Percentiles rank a stretch among this genome's conserved stretches.
Evolutionary conservation across 2,797 vertebrate species (phyloP).

Genomic region (Cryptoblepharus egeriae): DNA sequence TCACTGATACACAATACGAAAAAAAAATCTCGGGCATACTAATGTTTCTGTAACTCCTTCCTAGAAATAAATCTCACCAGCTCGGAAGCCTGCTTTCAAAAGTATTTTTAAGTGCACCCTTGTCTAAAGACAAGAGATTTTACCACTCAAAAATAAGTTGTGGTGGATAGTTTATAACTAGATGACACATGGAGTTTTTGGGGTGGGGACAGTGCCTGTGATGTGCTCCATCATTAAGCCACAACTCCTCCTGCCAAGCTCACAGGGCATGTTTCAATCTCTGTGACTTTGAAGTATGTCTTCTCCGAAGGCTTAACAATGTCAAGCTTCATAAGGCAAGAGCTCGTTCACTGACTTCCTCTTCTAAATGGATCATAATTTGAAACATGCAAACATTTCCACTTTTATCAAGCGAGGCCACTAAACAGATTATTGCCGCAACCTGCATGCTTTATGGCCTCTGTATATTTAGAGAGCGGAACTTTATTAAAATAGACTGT

Average conservation of each 20-base stretch:
- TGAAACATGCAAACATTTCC: slow-evolving; percentile 84
- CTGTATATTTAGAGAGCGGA: slow-evolving; percentile 76
- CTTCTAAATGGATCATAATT: slow-evolving; percentile 83
- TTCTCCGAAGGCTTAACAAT: slow-evolving; percentile 79
- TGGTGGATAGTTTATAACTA: slow-evolving; percentile 23
- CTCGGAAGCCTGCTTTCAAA: no score
- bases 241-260: slow-evolving; percentile 48
- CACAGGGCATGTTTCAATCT: slow-evolving; percentile 71
- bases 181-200: not conserved
- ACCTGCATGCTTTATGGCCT: slow-evolving; percentile 81
- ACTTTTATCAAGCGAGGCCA: slow-evolving; percentile 81
- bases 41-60: no score
- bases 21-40: no score
- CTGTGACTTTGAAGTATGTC: slow-evolving; percentile 75
- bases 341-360: slow-evolving; percentile 79
- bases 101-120: no score
- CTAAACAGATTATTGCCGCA: slow-evolving; percentile 81
- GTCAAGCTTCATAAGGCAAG: slow-evolving; percentile 82
- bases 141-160: slow-evolving; percentile 25
- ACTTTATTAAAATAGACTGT: slow-evolving; percentile 84
- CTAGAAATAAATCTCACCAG: no score
- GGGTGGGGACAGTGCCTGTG: slow-evolving; percentile 30
- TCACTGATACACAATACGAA: no score
- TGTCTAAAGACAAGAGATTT: slow-evolving; percentile 33
- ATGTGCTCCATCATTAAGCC: slow-evolving; percentile 45